Evolutionary conservation across 2,888 invertebrate species (phyloP), one percentile per base, ranked within the genome.

Genomic region (Heliconius sara): DNA sequence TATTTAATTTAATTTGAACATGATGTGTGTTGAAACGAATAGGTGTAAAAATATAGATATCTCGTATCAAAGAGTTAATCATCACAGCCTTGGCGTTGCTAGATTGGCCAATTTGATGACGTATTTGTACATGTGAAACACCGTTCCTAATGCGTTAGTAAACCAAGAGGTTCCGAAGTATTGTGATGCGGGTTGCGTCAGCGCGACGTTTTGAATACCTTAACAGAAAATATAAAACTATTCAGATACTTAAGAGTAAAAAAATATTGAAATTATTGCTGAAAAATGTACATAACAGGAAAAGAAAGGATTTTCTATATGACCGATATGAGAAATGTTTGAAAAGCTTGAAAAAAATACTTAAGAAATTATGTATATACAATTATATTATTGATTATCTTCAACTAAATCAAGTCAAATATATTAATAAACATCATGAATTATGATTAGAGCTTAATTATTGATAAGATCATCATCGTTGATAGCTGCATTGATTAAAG

Each of bases 51-150:
- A 82, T 76, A 74, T 76, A 80, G 84, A 81, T 81, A 83, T 81
- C 79, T 83, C 76, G 83, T 83, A 83, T 84, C 83, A 83, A 81
- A 77, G 79, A 79, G 68, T 82, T 82, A 83, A 84, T 85, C 82
- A 82, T 81, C 82, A 75, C 76, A 82, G 78, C 85, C 86, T 86
- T 86, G 85, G 83, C 80, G 83, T 77, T 79, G 80, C 80, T 74
- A 71, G 71, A 79, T 84, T 84, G 80, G 81, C 80, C 83, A 84
- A 84, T 74, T 60, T 71, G 68, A 74, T 80, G 82, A 84, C 83
- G 83, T 80, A 70, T 57, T 80, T 79, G 65, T 57, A 34, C 81
- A 82, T 84, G 83, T 81, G 83, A 83, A 84, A 84, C 82, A 82
- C 83, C 80, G 80, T 81, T 82, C 80, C 82, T 79, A 79, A 67